A percentile compares a stretch with the other conserved stretches of the same genome.
Evolutionary conservation across 2,113 vertebrate genomes (phyloP).

Genomic region (Manacus vitellinus): DNA sequence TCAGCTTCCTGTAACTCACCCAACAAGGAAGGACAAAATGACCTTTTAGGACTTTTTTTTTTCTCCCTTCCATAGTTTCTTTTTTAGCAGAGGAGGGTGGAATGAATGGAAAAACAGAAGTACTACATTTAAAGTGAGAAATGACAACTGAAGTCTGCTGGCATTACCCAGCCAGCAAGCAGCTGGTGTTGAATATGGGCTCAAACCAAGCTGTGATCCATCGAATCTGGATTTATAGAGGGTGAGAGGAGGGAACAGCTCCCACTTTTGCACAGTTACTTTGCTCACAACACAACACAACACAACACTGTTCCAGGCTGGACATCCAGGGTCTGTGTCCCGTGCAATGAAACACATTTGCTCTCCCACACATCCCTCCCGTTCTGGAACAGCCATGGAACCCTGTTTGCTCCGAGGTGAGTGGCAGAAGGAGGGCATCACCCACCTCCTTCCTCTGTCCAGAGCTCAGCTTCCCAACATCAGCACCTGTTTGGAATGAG

Average conservation of each 20-base stretch:
- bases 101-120: background rate
- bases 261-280: background rate
- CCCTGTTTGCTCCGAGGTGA: background rate
- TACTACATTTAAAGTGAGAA: background rate
- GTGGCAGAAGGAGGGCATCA: background rate
- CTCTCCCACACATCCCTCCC: background rate
- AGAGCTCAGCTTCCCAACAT: background rate
- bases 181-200: background rate
- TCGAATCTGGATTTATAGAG: background rate
- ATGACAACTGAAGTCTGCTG: background rate
- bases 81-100: background rate
- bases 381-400: background rate
- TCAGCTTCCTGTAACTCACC: background rate
- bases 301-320: fast-evolving
- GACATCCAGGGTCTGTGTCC: background rate
- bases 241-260: background rate
- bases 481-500: background rate
- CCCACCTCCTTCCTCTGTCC: background rate
- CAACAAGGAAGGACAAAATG: background rate
- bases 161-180: background rate
- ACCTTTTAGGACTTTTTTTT: background rate
- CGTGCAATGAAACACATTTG: background rate
- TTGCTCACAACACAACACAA: background rate
- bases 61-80: background rate
- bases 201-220: background rate